Base-by-base conservation (phyloP, 2,797 vertebrate genomes). In the Anolis apletophallus region DNA sequence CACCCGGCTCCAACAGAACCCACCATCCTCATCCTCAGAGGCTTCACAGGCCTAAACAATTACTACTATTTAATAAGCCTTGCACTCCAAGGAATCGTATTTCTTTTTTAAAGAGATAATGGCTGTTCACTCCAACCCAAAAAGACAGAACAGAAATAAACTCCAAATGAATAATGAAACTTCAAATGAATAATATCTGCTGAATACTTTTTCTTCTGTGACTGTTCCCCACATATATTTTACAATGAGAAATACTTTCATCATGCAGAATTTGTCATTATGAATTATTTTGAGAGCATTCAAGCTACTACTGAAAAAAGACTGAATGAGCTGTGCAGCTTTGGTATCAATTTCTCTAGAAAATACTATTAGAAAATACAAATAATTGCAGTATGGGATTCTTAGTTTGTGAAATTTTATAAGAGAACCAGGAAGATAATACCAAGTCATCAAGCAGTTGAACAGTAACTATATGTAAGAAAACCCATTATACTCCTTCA, bases 31-130 rank as follows among this genome's bases (percentile, higher is more conserved):
- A 40, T 40, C 40, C 40, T 40, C 40, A 40, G 2, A 40, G 40
- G 40, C 40, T 5, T 40, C 40, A 40, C 40, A 40, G 40, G 40
- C 40, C 40, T 40, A 2, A 5, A 40, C 40, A 19, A 2, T 10
- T 12, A 50, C 72, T 61, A 68, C 34, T n/a, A 80, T 29, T 26
- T 64, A 64, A 64, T 64, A 23, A 29, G 8, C 23, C 23, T 64
- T 64, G 23, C 23, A 64, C 34, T 82, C 74, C 52, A 85, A 16
- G 2, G 36, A 32, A 13, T 0, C 59, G 3, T 64, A 32, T 80
- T 52, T 34, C 55, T 0, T 0, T 14, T 8, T 14, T 46, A 46
- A 12, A 0, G 0, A 0, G 0, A 0, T 1, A 1, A 32, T 0
- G 0, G n/a, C 50, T 71, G 64, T 90, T 87, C 52, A 72, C 23